Evolutionary conservation across 2,113 vertebrate genomes (phyloP), one percentile per base, ranked within the genome.

Genomic region (Protomyctophum bolini): DNA sequence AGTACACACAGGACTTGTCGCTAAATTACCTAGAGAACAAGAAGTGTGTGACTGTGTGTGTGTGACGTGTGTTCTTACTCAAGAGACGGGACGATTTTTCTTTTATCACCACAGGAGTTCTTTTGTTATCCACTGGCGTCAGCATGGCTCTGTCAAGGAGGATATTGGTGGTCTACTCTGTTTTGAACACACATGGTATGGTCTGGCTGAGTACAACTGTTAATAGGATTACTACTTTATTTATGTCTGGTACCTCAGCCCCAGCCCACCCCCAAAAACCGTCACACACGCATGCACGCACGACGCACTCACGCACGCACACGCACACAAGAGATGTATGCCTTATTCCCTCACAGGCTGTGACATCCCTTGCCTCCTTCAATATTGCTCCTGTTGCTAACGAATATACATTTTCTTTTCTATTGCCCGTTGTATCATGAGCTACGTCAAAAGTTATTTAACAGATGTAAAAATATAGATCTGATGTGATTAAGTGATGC

Each of bases 151-250:
- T 12, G n/a, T 9, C 11, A 29, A 45, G 59, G 59, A 45, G 14
- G 56, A 49, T 68, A 54, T 52, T 33, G 56, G 56, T 12, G 79
- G 52, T 67, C n/a, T 21, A 21, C 21, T 21, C 21, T 57, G 52
- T 15, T 70, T 79, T 72, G 41, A 76, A 57, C 70, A n/a, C 67
- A 63, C 12, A 68, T 70, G 48, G 70, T 76, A 77, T 79, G 77
- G 15, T 76, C 79, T 79, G 77, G 15, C n/a, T 28, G 14, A 29
- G 55, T 80, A n/a, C 10, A 46, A 55, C 70, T 76, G 46, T 71
- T 84, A 86, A 88, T 88, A 54, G 79, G 88, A 88, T 88, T 88
- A 87, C 46, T 41, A 10, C 58, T 74, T 76, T 65, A 72, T 74
- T 76, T 65, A 72, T 61, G 51, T 65, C 59, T 56, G 45, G 50